Percentiles rank a stretch among this genome's conserved stretches.
These are phyloP conservation scores for Tragopan temminckii DNA, from an alignment of 2,797 vertebrate species.

Conservation along the genomic window DNA sequence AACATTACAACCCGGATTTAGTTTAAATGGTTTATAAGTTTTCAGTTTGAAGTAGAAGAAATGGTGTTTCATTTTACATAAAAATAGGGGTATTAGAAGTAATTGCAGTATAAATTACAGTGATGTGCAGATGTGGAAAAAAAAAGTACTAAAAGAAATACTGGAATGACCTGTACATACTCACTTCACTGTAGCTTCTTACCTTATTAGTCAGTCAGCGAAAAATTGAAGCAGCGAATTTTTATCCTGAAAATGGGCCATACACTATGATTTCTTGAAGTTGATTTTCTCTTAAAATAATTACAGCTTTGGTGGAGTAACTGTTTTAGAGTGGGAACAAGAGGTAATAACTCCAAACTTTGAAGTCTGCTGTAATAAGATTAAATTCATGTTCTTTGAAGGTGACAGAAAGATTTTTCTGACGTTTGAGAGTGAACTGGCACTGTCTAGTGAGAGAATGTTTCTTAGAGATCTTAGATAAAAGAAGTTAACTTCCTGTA, in stretches of 20 bases:
- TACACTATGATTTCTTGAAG: not conserved
- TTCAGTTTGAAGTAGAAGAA: not conserved
- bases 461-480: not conserved
- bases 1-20: not conserved
- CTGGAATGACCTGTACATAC: not conserved
- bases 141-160: not conserved
- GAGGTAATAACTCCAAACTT: not conserved
- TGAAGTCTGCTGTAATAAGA: not conserved
- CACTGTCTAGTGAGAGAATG: not conserved
- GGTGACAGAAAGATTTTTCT: not conserved
- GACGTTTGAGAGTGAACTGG: not conserved
- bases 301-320: not conserved
- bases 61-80: not conserved
- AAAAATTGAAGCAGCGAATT: not conserved
- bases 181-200: not conserved
- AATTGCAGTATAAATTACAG: not conserved
- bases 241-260: not conserved
- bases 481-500: not conserved
- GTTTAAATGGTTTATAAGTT: not conserved
- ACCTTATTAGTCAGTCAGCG: rapidly evolving
- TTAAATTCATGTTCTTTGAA: not conserved
- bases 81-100: not conserved
- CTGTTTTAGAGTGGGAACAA: not conserved
- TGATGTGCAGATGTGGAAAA: not conserved
- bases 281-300: not conserved